Percentiles rank a stretch among this genome's conserved stretches.
Evolutionary conservation across 2,888 invertebrate species (phyloP).

Genomic region (Netelia fuscicornis): DNA sequence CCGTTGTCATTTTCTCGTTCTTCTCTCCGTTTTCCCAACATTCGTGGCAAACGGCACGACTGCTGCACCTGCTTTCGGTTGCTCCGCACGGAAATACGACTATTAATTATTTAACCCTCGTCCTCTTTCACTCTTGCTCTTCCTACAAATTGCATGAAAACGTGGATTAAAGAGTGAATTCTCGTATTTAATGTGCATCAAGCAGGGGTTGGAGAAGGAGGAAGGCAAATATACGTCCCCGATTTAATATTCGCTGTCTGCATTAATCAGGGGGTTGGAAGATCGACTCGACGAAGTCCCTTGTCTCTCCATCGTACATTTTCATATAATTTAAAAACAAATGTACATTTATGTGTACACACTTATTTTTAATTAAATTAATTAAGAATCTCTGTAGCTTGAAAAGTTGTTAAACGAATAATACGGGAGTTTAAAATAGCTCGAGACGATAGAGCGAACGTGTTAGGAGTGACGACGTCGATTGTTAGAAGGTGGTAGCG

Average conservation of each 20-base stretch:
- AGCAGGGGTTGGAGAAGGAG: too few species aligned
- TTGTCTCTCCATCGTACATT: too few species aligned
- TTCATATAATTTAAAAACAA: too few species aligned
- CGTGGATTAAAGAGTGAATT: slow-evolving; percentile 14
- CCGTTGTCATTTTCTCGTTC: not conserved
- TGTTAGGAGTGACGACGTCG: not conserved
- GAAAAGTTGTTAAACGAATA: too few species aligned
- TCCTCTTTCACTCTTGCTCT: not conserved
- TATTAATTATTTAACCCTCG: slow-evolving; percentile 34
- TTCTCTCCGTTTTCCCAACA: slow-evolving; percentile 7
- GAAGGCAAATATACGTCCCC: not conserved
- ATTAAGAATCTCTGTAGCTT: too few species aligned
- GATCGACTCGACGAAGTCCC: too few species aligned
- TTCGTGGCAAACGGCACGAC: slow-evolving; percentile 1
- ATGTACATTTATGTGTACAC: too few species aligned
- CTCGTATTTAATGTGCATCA: slow-evolving; percentile 16
- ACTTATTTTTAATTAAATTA: too few species aligned
- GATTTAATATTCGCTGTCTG: too few species aligned
- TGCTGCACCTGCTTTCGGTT: slow-evolving; percentile 10
- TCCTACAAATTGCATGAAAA: slow-evolving; percentile 21
- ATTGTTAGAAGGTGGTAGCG: not conserved
- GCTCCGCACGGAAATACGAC: slow-evolving; percentile 38
- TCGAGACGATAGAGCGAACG: too few species aligned
- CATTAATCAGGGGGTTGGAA: too few species aligned
- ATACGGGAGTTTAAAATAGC: too few species aligned